phyloP scores from a whole-genome alignment of 1,140 invertebrate genomes.

The Eupristina koningsbergeri region DNA sequence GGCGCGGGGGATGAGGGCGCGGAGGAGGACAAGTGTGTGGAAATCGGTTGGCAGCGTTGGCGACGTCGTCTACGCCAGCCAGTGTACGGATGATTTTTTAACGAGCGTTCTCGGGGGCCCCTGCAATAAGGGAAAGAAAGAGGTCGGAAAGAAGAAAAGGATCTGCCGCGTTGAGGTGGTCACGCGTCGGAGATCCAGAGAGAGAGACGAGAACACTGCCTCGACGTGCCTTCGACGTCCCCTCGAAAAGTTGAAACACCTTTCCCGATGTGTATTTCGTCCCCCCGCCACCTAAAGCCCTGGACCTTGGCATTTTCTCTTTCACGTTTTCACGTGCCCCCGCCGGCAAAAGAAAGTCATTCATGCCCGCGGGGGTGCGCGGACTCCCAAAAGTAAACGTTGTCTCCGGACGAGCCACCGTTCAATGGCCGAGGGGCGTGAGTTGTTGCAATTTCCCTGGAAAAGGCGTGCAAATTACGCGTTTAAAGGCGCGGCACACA shows the following conservation, averaged over 20 bases:
- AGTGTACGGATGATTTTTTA: conserved; percentile 38
- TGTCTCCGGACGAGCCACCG: neutral
- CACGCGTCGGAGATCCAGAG: conserved; percentile 36
- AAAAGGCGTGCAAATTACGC: conserved; percentile 38
- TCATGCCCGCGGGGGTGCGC: conserved; percentile 11
- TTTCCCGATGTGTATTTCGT: conserved; percentile 7
- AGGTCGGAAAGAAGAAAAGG: conserved; percentile 28
- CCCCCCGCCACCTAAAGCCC: neutral
- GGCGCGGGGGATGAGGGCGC: neutral
- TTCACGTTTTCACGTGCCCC: conserved; percentile 28
- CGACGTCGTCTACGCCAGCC: neutral
- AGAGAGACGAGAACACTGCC: neutral
- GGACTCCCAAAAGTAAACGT: neutral
- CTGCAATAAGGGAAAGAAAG: neutral
- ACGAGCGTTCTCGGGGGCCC: conserved; percentile 23
- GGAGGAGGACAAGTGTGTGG: neutral
- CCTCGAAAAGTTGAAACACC: conserved; percentile 31
- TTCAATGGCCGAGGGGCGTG: neutral
- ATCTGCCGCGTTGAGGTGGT: conserved; percentile 45
- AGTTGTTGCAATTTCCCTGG: conserved; percentile 19
- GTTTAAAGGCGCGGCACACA: conserved; percentile 30
- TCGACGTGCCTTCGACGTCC: conserved; percentile 29
- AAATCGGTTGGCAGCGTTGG: conserved; percentile 23
- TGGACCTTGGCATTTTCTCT: neutral
- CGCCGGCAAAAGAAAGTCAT: conserved; percentile 13